A percentile compares a stretch with the other conserved stretches of the same genome.
phyloP scores from a whole-genome alignment of 1,140 invertebrate species.

The Leptoteleia sp. region DNA sequence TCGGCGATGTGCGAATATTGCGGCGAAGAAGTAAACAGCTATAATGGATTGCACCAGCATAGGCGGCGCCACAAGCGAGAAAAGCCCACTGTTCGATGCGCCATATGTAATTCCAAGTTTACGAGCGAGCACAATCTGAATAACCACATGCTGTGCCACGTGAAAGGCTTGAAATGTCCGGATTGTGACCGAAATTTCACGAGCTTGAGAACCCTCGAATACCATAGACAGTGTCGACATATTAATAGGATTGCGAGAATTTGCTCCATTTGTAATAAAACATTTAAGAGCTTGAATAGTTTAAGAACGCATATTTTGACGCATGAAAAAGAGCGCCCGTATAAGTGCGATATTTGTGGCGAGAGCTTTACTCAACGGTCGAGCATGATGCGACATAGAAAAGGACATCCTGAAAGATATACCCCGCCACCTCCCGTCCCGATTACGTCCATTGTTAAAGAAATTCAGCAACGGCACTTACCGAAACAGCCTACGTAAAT shows the following conservation, averaged over 20 bases:
- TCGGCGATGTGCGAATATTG: conserved; percentile 80
- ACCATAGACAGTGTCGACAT: conserved; percentile 81
- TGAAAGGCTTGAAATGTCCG: conserved; percentile 67
- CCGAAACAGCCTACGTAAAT: neutral
- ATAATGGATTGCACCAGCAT: conserved; percentile 54
- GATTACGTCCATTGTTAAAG: conserved; percentile 30
- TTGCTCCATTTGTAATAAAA: conserved; percentile 81
- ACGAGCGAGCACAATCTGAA: conserved; percentile 73
- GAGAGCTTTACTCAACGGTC: conserved; percentile 71
- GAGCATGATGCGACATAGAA: conserved; percentile 67
- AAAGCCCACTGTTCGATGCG: conserved; percentile 71
- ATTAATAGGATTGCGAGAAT: conserved; percentile 79
- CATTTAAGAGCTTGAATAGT: conserved; percentile 67
- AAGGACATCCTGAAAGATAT: conserved; percentile 51
- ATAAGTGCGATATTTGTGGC: conserved; percentile 79
- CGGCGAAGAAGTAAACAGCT: conserved; percentile 66
- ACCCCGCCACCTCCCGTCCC: conserved; percentile 35
- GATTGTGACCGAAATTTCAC: conserved; percentile 70
- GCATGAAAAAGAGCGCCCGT: conserved; percentile 84
- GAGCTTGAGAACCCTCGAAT: conserved; percentile 77
- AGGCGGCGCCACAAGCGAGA: conserved; percentile 61
- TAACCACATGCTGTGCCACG: conserved; percentile 79
- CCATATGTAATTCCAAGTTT: conserved; percentile 79
- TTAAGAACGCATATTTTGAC: conserved; percentile 81
- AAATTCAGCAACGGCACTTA: conserved; percentile 21